Conservation (phyloP, 2,113 vertebrate species). For the Entomyzon cyanotis region DNA sequence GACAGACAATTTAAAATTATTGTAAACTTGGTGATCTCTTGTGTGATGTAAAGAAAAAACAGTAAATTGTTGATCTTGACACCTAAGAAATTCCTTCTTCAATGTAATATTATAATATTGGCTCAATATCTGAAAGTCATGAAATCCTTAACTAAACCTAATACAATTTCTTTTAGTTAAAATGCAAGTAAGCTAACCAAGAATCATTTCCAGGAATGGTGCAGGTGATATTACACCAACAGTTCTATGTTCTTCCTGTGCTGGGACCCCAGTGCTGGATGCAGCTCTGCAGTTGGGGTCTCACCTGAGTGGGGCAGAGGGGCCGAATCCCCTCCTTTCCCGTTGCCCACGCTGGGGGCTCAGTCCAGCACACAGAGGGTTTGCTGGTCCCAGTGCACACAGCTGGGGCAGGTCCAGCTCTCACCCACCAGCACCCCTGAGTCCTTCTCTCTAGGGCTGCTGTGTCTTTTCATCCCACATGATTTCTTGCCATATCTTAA, state of each 20-base stretch:
- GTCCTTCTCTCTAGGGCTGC: not conserved
- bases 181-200: not conserved
- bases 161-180: not conserved
- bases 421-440: not conserved
- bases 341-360: not conserved
- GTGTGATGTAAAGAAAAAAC: not conserved
- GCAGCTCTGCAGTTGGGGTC: not conserved
- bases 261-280: not conserved
- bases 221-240: not conserved
- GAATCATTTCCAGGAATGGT: not conserved
- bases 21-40: not conserved
- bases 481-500: not conserved
- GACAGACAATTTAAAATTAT: not conserved
- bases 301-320: not conserved
- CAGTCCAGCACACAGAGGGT: not conserved
- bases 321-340: not conserved
- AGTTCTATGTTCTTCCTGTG: not conserved
- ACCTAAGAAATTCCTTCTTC: not conserved
- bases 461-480: not conserved
- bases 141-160: not conserved
- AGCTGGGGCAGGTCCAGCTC: not conserved
- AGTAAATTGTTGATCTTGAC: not conserved
- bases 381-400: not conserved
- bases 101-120: not conserved
- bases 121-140: not conserved